Base-by-base conservation (phyloP, 2,888 invertebrate genomes). In the Oscheius sp. region DNA sequence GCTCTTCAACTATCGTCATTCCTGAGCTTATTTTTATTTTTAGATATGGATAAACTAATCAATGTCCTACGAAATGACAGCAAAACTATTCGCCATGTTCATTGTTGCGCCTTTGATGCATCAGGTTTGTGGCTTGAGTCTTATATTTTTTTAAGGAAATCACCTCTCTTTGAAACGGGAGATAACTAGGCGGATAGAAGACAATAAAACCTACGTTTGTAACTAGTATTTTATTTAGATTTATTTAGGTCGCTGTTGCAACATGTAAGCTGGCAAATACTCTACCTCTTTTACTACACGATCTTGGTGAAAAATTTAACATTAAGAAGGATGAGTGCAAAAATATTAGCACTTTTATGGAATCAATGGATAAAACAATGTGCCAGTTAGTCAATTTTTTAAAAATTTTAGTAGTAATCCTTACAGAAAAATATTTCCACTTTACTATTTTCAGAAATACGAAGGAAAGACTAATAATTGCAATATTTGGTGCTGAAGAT, bases 81-180 rank as follows among this genome's bases (percentile, higher is more conserved):
- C 31, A 42, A 61, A 45, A 61, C 25, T n/a, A 45, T 61, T 31
- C 42, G 61, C n/a, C 61, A 61, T 61, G 61, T 61, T 10, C 61
- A 61, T 29, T 61, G 61, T 17, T 61, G 61, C 29, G 17, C 37
- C 8, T 15, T 42, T 15, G 45, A 23, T n/a, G 37, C 20, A 23
- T 29, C 42, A 61, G 61, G 45, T 61, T 55, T 33, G 10, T 34
- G 17, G 23, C 5, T 2, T 53, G 4, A 15, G 4, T 29, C 52
- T n/a, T 27, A 3, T 52, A n/a, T 27, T n/a, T 52, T 52, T 23
- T 42, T 45, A 15, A 61, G 61, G 29, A 4, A 27, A 42, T 2
- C 45, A 45, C 29, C 45, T 61, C 10, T 8, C 6, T 3, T 25
- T 61, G 20, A 61, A 61, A 31, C n/a, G 29, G 1, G 27, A 20